Evolutionary conservation across 2,797 vertebrate genomes (phyloP).

Genomic region (Cossypha polioptera): DNA sequence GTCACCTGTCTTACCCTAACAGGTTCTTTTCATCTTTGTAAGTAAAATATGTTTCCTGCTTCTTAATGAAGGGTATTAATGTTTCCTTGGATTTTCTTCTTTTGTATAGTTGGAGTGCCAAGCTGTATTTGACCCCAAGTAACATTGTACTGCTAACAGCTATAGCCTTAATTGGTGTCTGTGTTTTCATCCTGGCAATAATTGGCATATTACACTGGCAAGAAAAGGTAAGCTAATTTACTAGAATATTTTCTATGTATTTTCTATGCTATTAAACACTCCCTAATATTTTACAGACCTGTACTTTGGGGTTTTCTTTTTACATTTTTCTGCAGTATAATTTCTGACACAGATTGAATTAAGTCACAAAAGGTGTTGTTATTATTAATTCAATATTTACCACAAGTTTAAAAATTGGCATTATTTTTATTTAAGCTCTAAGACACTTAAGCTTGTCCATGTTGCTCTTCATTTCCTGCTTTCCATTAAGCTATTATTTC

Average conservation of each 20-base stretch:
- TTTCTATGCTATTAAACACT: neutral
- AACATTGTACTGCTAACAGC: constrained; percentile 95
- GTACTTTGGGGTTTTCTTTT: neutral
- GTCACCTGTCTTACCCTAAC: neutral
- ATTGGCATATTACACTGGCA: constrained; percentile 97
- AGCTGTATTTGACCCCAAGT: constrained; percentile 95
- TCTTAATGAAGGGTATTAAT: neutral
- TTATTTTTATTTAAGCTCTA: constrained; percentile 4
- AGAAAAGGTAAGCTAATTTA: constrained; percentile 87
- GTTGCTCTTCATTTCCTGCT: neutral
- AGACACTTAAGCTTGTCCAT: neutral
- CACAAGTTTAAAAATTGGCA: neutral
- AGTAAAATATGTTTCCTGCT: neutral
- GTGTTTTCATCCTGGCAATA: constrained; percentile 93
- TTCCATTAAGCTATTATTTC: neutral
- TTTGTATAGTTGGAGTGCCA: constrained; percentile 90
- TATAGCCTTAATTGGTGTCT: constrained; percentile 93
- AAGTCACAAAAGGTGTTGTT: neutral
- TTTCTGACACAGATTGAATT: neutral
- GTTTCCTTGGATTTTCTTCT: constrained; percentile 28
- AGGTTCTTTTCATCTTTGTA: neutral
- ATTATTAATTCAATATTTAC: neutral
- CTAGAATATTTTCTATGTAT: neutral
- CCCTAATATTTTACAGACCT: neutral
- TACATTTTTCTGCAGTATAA: neutral